Evolutionary conservation across 2,888 invertebrate genomes (phyloP).

Genomic region (Cosmopolites sordidus): DNA sequence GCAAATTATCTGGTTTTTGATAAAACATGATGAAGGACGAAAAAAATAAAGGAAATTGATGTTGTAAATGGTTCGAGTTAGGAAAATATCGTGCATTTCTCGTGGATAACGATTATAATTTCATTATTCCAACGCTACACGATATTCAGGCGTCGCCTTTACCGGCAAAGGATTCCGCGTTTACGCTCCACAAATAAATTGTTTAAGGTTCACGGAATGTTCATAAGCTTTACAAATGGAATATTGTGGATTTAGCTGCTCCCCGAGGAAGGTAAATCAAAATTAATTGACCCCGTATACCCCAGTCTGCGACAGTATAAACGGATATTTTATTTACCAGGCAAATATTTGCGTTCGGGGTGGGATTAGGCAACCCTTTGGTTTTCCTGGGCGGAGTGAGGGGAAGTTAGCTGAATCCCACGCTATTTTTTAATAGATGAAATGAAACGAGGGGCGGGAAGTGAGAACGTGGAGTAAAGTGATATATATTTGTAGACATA

Average conservation of each 20-base stretch:
- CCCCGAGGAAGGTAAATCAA: constrained; percentile 13
- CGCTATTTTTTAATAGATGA: too few species aligned
- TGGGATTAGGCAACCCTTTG: not conserved
- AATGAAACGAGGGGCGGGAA: too few species aligned
- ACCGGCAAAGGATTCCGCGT: constrained; percentile 5
- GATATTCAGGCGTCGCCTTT: constrained; percentile 6
- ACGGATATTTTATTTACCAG: not conserved
- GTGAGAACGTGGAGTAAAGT: too few species aligned
- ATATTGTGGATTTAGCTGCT: constrained; percentile 10
- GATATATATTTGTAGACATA: too few species aligned
- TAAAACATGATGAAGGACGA: too few species aligned
- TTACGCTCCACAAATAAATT: constrained; percentile 10
- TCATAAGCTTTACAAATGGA: constrained; percentile 9
- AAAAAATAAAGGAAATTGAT: too few species aligned
- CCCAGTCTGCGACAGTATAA: not conserved
- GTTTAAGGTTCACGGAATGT: constrained; percentile 4
- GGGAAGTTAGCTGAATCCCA: too few species aligned
- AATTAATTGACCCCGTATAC: constrained; percentile 9
- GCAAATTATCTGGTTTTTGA: too few species aligned
- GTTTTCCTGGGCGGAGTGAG: too few species aligned
- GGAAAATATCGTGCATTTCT: too few species aligned
- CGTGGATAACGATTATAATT: too few species aligned
- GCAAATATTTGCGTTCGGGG: not conserved
- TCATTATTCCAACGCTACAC: constrained; percentile 1
- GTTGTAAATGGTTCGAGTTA: too few species aligned